These are phyloP conservation scores for Syrmaticus mikado DNA, from an alignment of 2,113 vertebrate genomes.

Conservation along the genomic window DNA sequence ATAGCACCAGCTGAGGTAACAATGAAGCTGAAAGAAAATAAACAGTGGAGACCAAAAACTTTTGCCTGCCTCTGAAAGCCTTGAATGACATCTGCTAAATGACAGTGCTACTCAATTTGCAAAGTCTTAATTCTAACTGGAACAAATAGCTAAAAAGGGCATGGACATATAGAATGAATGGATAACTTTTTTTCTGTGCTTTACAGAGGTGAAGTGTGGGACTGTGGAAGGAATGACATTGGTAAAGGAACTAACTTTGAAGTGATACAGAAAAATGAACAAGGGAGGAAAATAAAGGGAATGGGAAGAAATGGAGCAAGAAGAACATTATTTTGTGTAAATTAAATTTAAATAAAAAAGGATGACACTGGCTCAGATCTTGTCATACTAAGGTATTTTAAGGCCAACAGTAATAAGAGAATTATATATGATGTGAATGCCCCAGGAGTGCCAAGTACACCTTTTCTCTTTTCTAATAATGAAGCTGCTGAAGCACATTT, in stretches of 20 bases:
- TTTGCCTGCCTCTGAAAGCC: background rate
- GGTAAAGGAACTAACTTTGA: conserved; percentile 49
- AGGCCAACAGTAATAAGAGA: conserved; percentile 52
- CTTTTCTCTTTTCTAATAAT: conserved; percentile 25
- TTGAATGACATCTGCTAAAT: conserved; percentile 13
- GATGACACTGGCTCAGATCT: conserved; percentile 69
- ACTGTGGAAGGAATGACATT: conserved; percentile 49
- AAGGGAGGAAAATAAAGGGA: conserved; percentile 53
- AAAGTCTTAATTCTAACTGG: conserved; percentile 14
- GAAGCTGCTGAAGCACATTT: conserved; percentile 12
- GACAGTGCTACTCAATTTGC: background rate
- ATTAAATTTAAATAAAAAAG: conserved; percentile 80
- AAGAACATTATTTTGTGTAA: conserved; percentile 77
- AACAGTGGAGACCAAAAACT: background rate
- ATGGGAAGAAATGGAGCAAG: conserved; percentile 76
- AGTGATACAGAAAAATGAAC: conserved; percentile 71
- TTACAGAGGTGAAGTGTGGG: conserved; percentile 41
- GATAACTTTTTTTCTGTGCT: background rate
- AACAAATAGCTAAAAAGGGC: conserved; percentile 1
- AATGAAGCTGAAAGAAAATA: background rate
- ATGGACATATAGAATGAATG: conserved; percentile 18
- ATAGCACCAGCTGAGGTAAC: background rate
- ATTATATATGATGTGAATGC: conserved; percentile 53
- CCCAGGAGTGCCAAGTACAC: background rate
- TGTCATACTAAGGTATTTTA: conserved; percentile 63